Percentiles rank a stretch among this genome's conserved stretches.
Evolutionary conservation across 2,797 vertebrate species (phyloP).

Genomic region (Melanotaenia parkinsoni): DNA sequence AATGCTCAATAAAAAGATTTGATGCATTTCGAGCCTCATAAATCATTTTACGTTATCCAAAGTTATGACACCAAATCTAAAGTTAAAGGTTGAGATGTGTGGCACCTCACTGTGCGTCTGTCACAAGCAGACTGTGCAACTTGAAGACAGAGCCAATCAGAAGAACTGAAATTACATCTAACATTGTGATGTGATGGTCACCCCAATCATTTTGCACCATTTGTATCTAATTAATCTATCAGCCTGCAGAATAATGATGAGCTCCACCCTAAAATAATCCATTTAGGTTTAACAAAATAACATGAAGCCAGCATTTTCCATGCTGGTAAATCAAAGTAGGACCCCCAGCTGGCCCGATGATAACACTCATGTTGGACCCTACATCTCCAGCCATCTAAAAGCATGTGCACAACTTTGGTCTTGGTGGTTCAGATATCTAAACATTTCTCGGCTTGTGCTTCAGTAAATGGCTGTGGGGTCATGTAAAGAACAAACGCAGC

Average conservation of each 20-base stretch:
- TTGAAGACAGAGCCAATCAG: neutral
- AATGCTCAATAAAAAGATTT: too few relatives aligned
- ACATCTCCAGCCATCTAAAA: constrained; percentile 6
- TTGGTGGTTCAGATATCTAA: neutral
- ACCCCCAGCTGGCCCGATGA: neutral
- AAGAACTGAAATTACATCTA: too few relatives aligned
- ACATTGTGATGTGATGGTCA: neutral
- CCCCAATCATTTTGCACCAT: neutral
- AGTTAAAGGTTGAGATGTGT: neutral
- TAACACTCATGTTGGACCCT: neutral
- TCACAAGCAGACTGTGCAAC: neutral
- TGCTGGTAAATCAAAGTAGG: neutral
- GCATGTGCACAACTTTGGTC: neutral
- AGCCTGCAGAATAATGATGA: too few relatives aligned
- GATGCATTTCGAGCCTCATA: too few relatives aligned
- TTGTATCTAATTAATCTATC: too few relatives aligned
- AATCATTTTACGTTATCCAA: too few relatives aligned
- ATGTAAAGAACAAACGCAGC: neutral
- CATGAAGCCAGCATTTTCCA: neutral
- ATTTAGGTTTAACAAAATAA: neutral
- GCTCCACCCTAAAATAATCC: neutral
- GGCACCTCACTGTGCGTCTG: too few relatives aligned
- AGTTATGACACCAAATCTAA: too few relatives aligned
- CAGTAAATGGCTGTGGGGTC: neutral
- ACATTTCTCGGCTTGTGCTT: neutral